Conservation (phyloP, 2,113 vertebrate species). For the Picathartes gymnocephalus region DNA sequence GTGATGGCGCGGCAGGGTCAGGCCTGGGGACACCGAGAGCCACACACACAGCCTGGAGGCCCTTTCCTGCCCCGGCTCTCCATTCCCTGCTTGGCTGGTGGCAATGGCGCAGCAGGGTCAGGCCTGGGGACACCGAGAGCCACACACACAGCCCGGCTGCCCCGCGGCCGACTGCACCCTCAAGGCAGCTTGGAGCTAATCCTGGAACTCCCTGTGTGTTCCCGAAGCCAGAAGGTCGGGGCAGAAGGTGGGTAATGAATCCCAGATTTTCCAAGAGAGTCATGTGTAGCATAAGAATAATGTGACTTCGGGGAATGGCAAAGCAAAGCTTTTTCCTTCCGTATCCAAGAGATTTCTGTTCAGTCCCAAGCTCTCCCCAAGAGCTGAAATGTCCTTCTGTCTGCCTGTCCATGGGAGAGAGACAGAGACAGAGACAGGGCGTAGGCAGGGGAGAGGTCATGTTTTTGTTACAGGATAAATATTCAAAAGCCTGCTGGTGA, state of each 20-base stretch:
- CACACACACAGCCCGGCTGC: neutral
- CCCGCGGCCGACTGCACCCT: fast-evolving
- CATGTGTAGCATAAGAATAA: neutral
- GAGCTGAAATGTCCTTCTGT: constrained; percentile 9
- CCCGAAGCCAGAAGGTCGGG: neutral
- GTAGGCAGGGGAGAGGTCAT: neutral
- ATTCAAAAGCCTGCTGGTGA: neutral
- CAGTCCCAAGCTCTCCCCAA: neutral
- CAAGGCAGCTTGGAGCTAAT: neutral
- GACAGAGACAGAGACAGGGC: neutral
- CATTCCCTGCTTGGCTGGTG: neutral
- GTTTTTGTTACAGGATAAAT: neutral
- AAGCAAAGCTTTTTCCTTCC: neutral
- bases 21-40: neutral
- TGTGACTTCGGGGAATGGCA: constrained; percentile 20
- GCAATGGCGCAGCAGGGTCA: neutral
- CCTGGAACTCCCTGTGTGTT: neutral
- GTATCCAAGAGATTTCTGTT: neutral
- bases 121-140: neutral
- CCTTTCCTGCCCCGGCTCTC: neutral
- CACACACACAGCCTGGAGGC: neutral
- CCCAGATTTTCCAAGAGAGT: constrained; percentile 14
- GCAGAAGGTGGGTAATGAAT: constrained; percentile 59
- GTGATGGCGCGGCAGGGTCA: neutral
- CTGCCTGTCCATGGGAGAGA: neutral